These are phyloP conservation scores for Gobiocypris rarus DNA, from an alignment of 2,113 vertebrate genomes.

Conservation along the genomic window DNA sequence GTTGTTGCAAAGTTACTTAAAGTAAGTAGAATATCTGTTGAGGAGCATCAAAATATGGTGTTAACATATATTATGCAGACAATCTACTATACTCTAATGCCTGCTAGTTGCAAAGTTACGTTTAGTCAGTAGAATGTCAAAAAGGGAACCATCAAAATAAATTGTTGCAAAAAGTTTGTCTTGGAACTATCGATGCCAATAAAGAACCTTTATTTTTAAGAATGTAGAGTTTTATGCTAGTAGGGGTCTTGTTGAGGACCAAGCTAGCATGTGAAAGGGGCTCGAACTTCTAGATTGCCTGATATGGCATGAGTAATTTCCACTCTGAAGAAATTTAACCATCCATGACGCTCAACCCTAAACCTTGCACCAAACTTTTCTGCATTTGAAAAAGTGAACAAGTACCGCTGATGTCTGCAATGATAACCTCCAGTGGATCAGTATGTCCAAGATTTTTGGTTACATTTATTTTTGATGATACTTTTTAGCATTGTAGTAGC, in stretches of 20 bases:
- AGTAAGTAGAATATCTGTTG: no score
- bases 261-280: neutral
- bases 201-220: no score
- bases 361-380: constrained; percentile 29
- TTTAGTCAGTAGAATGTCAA: no score
- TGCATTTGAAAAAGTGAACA: neutral
- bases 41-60: no score
- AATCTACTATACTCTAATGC: no score
- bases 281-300: constrained; percentile 35
- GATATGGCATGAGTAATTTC: constrained; percentile 58
- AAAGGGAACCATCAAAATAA: no score
- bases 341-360: constrained; percentile 54
- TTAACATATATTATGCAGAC: no score
- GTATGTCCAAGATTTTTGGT: neutral
- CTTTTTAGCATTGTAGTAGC: neutral
- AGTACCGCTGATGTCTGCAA: neutral
- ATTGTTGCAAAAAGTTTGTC: no score
- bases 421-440: constrained; percentile 6
- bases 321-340: constrained; percentile 54
- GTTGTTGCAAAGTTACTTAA: no score
- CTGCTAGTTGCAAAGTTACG: no score
- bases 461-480: neutral
- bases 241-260: neutral
- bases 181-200: no score
- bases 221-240: neutral